Percentiles rank a stretch among this genome's conserved stretches.
Evolutionary conservation across 2,797 vertebrate species (phyloP).

Genomic region (Acanthornis magna): DNA sequence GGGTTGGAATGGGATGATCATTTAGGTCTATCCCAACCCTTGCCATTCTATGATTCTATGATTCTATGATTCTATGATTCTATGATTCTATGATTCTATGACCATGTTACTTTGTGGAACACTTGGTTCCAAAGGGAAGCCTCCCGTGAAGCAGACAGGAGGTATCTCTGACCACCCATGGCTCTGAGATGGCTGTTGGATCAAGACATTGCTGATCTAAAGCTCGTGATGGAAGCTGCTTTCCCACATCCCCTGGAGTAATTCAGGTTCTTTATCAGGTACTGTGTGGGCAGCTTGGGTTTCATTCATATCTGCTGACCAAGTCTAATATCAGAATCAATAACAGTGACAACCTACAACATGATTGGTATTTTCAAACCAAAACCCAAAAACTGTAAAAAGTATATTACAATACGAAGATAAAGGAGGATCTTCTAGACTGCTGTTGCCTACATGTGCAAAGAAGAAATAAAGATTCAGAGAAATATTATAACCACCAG

Average conservation of each 20-base stretch:
- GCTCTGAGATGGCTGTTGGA: neutral
- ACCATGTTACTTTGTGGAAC: neutral
- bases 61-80: no score
- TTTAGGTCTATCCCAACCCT: neutral
- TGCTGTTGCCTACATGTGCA: neutral
- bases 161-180: rapidly evolving
- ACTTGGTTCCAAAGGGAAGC: neutral
- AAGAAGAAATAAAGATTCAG: neutral
- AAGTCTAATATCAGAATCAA: neutral
- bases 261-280: neutral
- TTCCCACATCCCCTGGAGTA: rapidly evolving
- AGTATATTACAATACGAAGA: neutral
- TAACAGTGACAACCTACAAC: neutral
- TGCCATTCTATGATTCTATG: neutral
- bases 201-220: neutral
- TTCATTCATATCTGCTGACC: neutral
- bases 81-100: no score
- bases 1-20: rapidly evolving
- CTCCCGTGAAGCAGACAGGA: neutral
- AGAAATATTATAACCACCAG: neutral
- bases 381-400: neutral
- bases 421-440: neutral
- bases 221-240: rapidly evolving
- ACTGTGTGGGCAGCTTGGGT: rapidly evolving
- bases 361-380: neutral